A percentile compares a stretch with the other conserved stretches of the same genome.
Evolutionary conservation across 2,888 invertebrate species (phyloP).

Genomic region (Aquatica leii): DNA sequence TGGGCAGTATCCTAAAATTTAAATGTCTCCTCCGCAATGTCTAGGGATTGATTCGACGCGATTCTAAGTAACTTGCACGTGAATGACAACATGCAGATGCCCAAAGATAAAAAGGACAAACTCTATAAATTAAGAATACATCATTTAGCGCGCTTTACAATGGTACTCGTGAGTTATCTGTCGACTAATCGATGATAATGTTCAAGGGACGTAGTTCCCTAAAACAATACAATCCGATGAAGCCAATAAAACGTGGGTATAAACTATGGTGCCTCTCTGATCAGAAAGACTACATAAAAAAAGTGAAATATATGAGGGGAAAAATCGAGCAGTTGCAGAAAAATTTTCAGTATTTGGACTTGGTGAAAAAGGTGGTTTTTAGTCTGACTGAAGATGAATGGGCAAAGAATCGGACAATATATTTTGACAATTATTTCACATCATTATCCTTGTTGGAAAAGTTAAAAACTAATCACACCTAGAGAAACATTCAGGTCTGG

Average conservation of each 20-base stretch:
- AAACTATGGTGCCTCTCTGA: background rate
- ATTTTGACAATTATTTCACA: slow-evolving; percentile 7
- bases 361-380: background rate
- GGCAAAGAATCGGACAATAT: background rate
- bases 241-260: background rate
- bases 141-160: background rate
- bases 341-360: slow-evolving; percentile 2
- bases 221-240: slow-evolving; percentile 8
- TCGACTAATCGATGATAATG: background rate
- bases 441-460: background rate
- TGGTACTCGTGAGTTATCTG: background rate
- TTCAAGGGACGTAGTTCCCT: slow-evolving; percentile 1
- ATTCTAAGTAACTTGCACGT: background rate
- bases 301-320: background rate
- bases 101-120: background rate
- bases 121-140: background rate
- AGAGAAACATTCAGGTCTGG: background rate
- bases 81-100: background rate
- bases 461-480: background rate
- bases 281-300: background rate
- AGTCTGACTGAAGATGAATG: background rate
- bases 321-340: background rate
- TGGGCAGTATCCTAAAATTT: background rate
- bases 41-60: background rate
- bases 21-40: background rate